Evolutionary conservation across 1,140 invertebrate species (phyloP), one percentile per base, ranked within the genome.

Genomic region (Trichoplusia ni): DNA sequence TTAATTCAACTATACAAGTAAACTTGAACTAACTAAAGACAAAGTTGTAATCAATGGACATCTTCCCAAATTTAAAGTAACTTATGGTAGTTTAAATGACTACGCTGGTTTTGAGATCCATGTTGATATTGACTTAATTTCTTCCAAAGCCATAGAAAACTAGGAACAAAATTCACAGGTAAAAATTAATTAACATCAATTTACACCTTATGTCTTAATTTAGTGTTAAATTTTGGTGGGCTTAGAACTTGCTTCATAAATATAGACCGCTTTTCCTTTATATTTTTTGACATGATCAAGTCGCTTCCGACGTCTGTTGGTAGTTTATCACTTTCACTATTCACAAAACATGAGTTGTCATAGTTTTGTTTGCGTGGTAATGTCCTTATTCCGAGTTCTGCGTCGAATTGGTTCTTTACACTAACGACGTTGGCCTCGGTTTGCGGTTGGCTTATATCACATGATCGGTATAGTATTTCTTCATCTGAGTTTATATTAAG

Each of bases 241-340:
- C 91, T 93, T 56, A 93, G 73, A 29, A 93, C 92, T 84, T 93
- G 92, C 70, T 93, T 93, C 69, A 93, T 81, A 80, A 93, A 93
- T 61, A 93, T 68, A 44, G 88, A 92, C 66, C 91, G 77, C 65
- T 92, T 93, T 42, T 93, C 92, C 67, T 91, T 92, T 18, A 92
- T 79, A 74, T 85, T 91, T 69, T 81, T 76, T 42, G 84, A 72
- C 58, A 64, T 53, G 65, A 66, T 49, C 61, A 79, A 68, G 25
- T 58, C 54, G 25, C 54, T 44, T 6, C 38, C 38, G 9, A 18
- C 27, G 13, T 37, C n/a, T 19, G 13, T 31, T 42, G 38, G 13
- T 2, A 42, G 25, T n/a, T n/a, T n/a, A n/a, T n/a, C n/a, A 18
- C 13, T 31, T 31, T 58, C 54, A 44, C 13, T 44, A 11, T 25